phyloP scores from a whole-genome alignment of 2,888 invertebrate species.

The Ophioninae sp. region DNA sequence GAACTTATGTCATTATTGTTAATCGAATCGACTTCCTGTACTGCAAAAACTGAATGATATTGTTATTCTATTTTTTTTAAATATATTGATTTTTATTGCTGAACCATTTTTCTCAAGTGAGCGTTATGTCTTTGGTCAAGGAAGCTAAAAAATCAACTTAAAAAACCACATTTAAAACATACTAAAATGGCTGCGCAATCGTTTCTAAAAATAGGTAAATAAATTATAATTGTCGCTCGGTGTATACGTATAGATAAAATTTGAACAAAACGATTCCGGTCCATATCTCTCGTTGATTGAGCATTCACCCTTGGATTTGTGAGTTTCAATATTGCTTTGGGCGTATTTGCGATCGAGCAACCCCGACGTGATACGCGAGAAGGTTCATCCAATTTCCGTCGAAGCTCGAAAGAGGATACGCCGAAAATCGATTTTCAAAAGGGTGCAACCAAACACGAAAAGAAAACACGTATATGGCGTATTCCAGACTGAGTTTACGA shows the following conservation, averaged over 20 bases:
- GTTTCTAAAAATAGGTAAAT: too few relatives aligned
- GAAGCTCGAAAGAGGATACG: conserved; percentile 1
- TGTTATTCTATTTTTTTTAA: too few relatives aligned
- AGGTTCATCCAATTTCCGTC: conserved; percentile 16
- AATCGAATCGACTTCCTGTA: too few relatives aligned
- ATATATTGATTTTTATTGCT: too few relatives aligned
- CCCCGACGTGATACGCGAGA: not conserved
- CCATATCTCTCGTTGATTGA: conserved; percentile 13
- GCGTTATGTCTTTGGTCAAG: too few relatives aligned
- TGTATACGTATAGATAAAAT: conserved; percentile 13
- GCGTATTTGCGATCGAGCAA: conserved; percentile 7
- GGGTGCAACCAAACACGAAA: not conserved
- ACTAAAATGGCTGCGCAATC: too few relatives aligned
- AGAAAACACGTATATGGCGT: not conserved
- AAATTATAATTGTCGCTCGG: not conserved
- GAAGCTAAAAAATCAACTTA: too few relatives aligned
- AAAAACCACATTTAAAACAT: too few relatives aligned
- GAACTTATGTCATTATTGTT: too few relatives aligned
- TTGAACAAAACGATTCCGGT: conserved; percentile 23
- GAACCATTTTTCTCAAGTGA: too few relatives aligned
- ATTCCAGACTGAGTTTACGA: too few relatives aligned
- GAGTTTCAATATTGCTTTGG: not conserved
- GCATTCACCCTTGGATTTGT: not conserved
- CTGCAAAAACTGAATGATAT: too few relatives aligned
- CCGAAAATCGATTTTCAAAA: conserved; percentile 2